Conservation (phyloP, 2,113 vertebrate genomes). For the Alaudala cheleensis region DNA sequence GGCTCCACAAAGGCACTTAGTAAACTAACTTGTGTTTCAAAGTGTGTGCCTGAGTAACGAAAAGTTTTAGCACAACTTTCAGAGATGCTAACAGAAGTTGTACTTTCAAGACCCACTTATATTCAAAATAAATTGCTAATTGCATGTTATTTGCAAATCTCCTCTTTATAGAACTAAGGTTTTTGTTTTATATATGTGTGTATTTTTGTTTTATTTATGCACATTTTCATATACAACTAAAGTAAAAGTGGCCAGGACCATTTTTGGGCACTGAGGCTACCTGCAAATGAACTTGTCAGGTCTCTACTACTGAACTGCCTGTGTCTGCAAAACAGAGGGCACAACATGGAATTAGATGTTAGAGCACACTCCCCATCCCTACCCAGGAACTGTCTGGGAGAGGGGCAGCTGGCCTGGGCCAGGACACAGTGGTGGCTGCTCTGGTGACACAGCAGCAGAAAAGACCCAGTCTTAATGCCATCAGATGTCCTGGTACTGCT, state of each 20-base stretch:
- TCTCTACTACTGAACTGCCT: not conserved
- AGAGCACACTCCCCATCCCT: not conserved
- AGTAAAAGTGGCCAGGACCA: not conserved
- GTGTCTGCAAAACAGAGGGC: not conserved
- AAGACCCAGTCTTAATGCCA: not conserved
- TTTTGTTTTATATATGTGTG: not conserved
- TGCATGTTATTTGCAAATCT: not conserved
- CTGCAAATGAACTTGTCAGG: not conserved
- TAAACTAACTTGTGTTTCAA: not conserved
- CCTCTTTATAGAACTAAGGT: not conserved
- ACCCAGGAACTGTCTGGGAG: not conserved
- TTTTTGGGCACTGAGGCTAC: not conserved
- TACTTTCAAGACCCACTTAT: accelerated
- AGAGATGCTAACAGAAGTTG: not conserved
- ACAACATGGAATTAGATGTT: not conserved
- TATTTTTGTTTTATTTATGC: not conserved
- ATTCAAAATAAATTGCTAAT: not conserved
- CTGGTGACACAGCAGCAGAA: not conserved
- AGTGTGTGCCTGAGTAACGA: not conserved
- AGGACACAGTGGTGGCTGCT: not conserved
- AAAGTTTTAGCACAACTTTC: not conserved
- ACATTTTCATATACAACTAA: not conserved
- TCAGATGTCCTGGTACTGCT: not conserved
- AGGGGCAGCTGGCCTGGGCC: not conserved
- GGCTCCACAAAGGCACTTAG: not conserved